Evolutionary conservation across 2,888 invertebrate genomes (phyloP).

Genomic region (Eupithecia pulchellata): DNA sequence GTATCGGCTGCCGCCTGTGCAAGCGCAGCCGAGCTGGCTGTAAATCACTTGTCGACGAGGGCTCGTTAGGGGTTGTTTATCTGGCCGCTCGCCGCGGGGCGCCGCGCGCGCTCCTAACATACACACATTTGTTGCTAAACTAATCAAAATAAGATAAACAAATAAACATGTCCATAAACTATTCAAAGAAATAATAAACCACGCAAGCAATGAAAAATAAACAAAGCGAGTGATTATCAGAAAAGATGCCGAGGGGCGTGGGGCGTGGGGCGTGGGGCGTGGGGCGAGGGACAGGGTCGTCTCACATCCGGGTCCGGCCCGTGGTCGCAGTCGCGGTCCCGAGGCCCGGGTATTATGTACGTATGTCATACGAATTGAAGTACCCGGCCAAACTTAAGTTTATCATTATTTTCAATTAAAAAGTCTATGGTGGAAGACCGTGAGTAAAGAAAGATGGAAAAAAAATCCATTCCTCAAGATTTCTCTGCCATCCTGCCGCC

Average conservation of each 20-base stretch:
- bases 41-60: slow-evolving; percentile 33
- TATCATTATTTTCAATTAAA: too few species aligned
- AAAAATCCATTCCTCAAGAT: too few species aligned
- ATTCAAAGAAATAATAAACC: background rate
- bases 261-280: background rate
- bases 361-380: too few species aligned
- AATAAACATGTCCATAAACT: slow-evolving; percentile 5
- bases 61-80: slow-evolving; percentile 36
- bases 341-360: too few species aligned
- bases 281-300: too few species aligned
- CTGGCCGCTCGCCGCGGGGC: slow-evolving; percentile 34
- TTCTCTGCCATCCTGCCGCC: too few species aligned
- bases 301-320: too few species aligned
- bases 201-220: background rate
- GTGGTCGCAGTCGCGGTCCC: too few species aligned
- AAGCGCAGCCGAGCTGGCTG: slow-evolving; percentile 48
- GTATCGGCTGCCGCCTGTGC: background rate
- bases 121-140: slow-evolving; percentile 23
- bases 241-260: background rate
- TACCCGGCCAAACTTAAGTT: too few species aligned
- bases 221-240: background rate
- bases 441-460: too few species aligned
- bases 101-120: background rate
- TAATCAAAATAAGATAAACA: slow-evolving; percentile 25
- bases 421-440: too few species aligned